phyloP scores from a whole-genome alignment of 2,113 vertebrate species.

The Girardinichthys multiradiatus region DNA sequence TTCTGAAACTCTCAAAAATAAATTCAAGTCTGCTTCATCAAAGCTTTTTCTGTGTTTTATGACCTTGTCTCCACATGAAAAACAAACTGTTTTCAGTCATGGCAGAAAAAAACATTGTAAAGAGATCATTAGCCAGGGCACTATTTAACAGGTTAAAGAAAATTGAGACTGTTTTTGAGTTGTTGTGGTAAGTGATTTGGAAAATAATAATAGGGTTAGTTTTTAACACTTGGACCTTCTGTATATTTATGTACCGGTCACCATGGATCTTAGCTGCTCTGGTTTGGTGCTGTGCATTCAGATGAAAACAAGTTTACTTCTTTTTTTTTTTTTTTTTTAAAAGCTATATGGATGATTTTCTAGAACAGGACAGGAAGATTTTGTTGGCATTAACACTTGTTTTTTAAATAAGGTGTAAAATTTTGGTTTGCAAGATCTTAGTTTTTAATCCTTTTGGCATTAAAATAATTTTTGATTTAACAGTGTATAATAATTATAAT shows the following conservation, averaged over 20 bases:
- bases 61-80: not conserved
- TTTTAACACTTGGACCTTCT: not conserved
- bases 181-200: not conserved
- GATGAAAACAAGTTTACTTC: not conserved
- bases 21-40: not conserved
- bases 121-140: not conserved
- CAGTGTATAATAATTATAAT: too few species aligned
- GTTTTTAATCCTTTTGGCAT: too few species aligned
- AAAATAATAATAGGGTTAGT: not conserved
- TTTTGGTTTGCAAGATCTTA: too few species aligned
- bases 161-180: too few species aligned
- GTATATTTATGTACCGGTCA: not conserved
- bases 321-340: too few species aligned
- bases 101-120: not conserved
- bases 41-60: not conserved
- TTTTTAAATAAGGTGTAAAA: too few species aligned
- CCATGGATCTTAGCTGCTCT: not conserved
- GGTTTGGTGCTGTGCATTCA: not conserved
- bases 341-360: too few species aligned
- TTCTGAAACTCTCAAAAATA: not conserved
- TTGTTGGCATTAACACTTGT: too few species aligned
- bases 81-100: not conserved
- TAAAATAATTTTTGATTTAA: too few species aligned
- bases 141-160: not conserved
- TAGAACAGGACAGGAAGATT: too few species aligned